Evolutionary conservation across 2,113 vertebrate genomes (phyloP), one percentile per base, ranked within the genome.

Genomic region (Sarotherodon lohbergeri): DNA sequence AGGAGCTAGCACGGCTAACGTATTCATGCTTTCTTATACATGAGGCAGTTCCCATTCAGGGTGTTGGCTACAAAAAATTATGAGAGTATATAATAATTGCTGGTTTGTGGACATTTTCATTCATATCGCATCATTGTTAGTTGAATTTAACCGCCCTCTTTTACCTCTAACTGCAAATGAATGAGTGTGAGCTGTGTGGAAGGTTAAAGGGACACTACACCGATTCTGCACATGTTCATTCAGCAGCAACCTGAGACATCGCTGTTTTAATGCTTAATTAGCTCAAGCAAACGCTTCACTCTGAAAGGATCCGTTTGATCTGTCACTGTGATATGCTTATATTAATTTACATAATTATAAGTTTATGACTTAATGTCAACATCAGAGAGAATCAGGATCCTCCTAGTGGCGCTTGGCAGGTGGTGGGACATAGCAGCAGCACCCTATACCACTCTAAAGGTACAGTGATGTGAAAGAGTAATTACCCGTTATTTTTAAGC

Each of bases 131-230:
- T 9, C 8, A 2, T 17, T 36, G 3, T 10, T 39, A 2, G 2
- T 11, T 29, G 1, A 2, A 10, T 4, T 10, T 5, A 36, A 41
- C 3, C 2, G 4, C n/a, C 14, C 0, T 6, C 1, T 39, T 4
- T 22, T 9, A 7, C 4, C 56, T 59, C 11, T n/a, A 9, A 43
- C 55, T 57, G 46, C 8, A 13, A 17, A 43, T 89, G 86, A 87
- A 88, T 90, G 85, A 88, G 13, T 66, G n/a, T 46, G 19, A 32
- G 14, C 16, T 84, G 73, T 81, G 85, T 87, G n/a, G 85, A 90
- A 94, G 92, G 90, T 90, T 92, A 93, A 84, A 93, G 68, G 85
- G 89, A n/a, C 71, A 86, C 3, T 78, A 68, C 83, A 48, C 52
- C 54, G 0, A 12, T 68, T 89, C 19, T 7, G n/a, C 50, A 32